These are phyloP conservation scores for Trachops cirrhosus DNA, from an alignment of 2,797 vertebrate species.

Conservation along the genomic window DNA sequence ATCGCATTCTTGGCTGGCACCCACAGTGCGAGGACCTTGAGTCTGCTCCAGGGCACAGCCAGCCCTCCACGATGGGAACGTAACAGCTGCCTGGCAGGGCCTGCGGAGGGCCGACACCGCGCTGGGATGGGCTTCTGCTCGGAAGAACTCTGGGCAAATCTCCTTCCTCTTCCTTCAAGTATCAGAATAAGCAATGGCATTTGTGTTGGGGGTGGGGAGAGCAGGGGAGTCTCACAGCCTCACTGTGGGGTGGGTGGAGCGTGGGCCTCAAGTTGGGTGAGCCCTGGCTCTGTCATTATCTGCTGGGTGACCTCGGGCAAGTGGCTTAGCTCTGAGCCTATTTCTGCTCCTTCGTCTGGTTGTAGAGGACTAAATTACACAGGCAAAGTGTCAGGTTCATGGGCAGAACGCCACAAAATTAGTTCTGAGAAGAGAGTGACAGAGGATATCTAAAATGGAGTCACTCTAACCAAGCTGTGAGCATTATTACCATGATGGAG, in stretches of 20 bases:
- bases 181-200: not conserved
- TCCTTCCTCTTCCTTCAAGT: not conserved
- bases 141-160: not conserved
- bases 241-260: not conserved
- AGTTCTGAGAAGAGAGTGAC: not conserved
- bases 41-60: not conserved
- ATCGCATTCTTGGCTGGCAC: not conserved
- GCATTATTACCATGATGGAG: not conserved
- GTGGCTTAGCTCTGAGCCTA: not conserved
- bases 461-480: not conserved
- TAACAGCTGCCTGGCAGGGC: not conserved
- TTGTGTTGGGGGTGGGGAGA: not conserved
- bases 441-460: not conserved
- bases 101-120: not conserved
- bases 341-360: not conserved
- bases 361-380: not conserved
- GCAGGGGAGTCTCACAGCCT: not conserved
- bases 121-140: not conserved
- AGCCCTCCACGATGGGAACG: not conserved
- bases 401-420: not conserved
- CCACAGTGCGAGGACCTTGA: not conserved
- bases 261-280: not conserved
- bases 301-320: not conserved
- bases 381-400: not conserved
- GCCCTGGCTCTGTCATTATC: not conserved